Conservation (phyloP, 2,113 vertebrate genomes). For the Chunga burmeisteri region DNA sequence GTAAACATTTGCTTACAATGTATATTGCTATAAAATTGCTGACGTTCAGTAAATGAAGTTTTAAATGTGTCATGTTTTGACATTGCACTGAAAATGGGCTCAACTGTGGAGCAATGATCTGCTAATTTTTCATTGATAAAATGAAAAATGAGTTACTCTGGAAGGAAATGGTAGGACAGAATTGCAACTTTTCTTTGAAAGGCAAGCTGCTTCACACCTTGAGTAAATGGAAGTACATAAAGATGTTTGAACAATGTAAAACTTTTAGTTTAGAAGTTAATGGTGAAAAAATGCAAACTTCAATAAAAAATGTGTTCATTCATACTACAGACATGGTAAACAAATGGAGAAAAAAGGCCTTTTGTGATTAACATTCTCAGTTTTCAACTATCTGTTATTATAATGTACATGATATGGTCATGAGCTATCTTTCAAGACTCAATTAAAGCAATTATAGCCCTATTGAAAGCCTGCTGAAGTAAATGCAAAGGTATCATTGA, state of each 20-base stretch:
- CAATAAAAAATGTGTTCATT: background rate
- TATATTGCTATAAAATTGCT: background rate
- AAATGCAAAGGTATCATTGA: background rate
- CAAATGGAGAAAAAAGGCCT: background rate
- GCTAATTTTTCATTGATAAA: background rate
- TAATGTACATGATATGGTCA: background rate
- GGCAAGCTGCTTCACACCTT: background rate
- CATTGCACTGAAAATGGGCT: background rate
- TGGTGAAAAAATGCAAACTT: background rate
- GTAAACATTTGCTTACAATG: background rate
- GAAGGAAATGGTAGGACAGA: background rate
- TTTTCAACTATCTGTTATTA: background rate
- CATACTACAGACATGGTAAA: background rate
- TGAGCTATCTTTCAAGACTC: background rate
- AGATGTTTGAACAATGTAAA: background rate
- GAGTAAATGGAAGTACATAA: background rate
- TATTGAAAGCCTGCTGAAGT: background rate
- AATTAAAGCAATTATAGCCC: slow-evolving; percentile 14
- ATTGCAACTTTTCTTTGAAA: background rate
- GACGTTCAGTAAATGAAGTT: background rate
- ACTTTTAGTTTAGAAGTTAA: background rate
- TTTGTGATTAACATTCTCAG: background rate
- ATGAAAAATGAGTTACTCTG: background rate
- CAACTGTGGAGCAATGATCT: background rate
- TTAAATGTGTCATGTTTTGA: background rate